Conservation (phyloP, 2,797 vertebrate genomes). For the Enteromius radiatus region DNA sequence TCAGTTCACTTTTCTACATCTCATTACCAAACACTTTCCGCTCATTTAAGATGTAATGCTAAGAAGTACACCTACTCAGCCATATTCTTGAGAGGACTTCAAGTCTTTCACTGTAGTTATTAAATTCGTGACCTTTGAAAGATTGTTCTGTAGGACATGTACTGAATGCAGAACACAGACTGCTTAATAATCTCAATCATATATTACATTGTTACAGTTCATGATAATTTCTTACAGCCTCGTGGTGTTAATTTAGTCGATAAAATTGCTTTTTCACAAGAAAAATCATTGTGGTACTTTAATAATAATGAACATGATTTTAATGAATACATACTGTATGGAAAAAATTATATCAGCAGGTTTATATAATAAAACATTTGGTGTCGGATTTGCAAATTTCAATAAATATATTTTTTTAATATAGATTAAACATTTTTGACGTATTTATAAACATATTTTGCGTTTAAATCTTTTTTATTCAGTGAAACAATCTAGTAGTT, state of each 20-base stretch:
- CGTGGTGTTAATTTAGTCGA: too few relatives aligned
- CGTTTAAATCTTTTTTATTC: too few relatives aligned
- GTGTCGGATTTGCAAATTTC: not conserved
- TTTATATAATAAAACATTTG: not conserved
- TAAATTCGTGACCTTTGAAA: conserved; percentile 19
- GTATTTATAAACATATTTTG: too few relatives aligned
- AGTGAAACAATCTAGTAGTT: too few relatives aligned
- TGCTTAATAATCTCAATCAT: not conserved
- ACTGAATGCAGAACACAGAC: not conserved
- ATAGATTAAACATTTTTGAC: not conserved
- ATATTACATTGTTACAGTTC: not conserved
- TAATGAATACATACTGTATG: not conserved
- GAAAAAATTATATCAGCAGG: not conserved
- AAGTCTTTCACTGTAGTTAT: conserved; percentile 29
- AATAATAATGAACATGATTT: not conserved
- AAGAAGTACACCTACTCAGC: conserved; percentile 31
- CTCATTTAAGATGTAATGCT: conserved; percentile 14
- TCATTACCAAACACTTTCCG: conserved; percentile 8
- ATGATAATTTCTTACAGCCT: not conserved
- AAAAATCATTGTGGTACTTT: not conserved
- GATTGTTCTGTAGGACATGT: not conserved
- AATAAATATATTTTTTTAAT: not conserved
- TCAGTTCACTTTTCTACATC: conserved; percentile 27
- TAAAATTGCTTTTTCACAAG: not conserved
- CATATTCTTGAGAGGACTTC: conserved; percentile 28